phyloP scores from a whole-genome alignment of 2,113 vertebrate genomes.

The Lathamus discolor region DNA sequence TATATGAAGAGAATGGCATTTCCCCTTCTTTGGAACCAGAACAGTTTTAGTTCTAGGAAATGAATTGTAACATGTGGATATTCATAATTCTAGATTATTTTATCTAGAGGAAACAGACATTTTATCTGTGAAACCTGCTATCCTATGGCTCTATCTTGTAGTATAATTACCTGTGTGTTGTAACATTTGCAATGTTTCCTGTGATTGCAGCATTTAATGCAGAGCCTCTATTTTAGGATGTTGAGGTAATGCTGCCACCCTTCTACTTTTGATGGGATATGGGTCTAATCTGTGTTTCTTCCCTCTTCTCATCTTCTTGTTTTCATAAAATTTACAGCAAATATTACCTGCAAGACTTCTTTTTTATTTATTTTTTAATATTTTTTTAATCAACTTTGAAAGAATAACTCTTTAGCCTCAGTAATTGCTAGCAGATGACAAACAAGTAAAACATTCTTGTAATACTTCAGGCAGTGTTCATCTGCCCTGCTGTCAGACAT shows the following conservation, averaged over 20 bases:
- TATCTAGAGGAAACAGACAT: background rate
- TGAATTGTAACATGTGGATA: background rate
- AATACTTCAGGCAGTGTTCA: background rate
- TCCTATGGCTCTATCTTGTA: background rate
- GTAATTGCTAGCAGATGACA: background rate
- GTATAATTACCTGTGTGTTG: background rate
- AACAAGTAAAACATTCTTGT: background rate
- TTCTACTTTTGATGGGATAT: background rate
- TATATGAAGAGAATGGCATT: background rate
- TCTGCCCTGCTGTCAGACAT: background rate
- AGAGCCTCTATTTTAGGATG: background rate
- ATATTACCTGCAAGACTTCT: background rate
- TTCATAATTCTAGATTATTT: background rate
- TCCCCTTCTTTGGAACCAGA: background rate
- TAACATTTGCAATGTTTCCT: background rate
- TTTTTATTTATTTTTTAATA: too few species aligned
- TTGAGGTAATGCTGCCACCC: background rate
- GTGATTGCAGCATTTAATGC: constrained; percentile 18
- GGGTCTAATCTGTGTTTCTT: background rate
- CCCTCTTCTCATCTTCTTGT: background rate
- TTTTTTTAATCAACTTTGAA: background rate
- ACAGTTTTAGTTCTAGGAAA: background rate
- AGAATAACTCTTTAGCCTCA: background rate
- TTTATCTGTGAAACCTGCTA: background rate
- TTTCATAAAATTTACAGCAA: background rate